Conservation (phyloP, 2,888 invertebrate species). For the Brachyopa scutellaris region DNA sequence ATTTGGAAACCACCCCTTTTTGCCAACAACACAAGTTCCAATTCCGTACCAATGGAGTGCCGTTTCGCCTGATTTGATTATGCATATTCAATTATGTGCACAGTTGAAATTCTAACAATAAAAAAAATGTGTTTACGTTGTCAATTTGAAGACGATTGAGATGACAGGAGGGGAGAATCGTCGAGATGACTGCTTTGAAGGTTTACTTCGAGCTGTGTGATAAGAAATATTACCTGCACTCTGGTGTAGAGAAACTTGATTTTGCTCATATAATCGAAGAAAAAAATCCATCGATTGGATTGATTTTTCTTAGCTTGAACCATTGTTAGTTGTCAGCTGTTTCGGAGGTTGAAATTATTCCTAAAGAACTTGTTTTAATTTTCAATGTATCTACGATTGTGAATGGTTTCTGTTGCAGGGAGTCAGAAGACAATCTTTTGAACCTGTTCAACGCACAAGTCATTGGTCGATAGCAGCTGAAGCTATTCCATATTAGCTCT, state of each 20-base stretch:
- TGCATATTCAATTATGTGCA: slow-evolving; percentile 14
- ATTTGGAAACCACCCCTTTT: slow-evolving; percentile 16
- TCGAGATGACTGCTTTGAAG: background rate
- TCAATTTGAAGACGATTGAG: slow-evolving; percentile 7
- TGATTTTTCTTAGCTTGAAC: background rate
- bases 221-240: slow-evolving; percentile 1
- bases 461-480: too few relatives aligned
- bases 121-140: slow-evolving; percentile 45
- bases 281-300: slow-evolving; percentile 37
- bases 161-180: too few relatives aligned
- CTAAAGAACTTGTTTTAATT: too few relatives aligned
- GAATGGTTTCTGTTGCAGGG: too few relatives aligned
- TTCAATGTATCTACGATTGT: too few relatives aligned
- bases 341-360: too few relatives aligned
- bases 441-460: too few relatives aligned
- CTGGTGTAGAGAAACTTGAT: slow-evolving; percentile 1
- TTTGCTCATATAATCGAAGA: slow-evolving; percentile 22
- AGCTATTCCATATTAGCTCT: too few relatives aligned
- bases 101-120: background rate
- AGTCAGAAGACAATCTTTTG: too few relatives aligned
- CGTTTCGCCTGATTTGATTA: background rate
- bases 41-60: background rate
- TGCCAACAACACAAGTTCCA: too few relatives aligned
- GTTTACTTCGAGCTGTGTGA: background rate
- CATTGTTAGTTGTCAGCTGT: background rate